Evolutionary conservation across 2,888 invertebrate genomes (phyloP).

Genomic region (Drosophila quinaria): DNA sequence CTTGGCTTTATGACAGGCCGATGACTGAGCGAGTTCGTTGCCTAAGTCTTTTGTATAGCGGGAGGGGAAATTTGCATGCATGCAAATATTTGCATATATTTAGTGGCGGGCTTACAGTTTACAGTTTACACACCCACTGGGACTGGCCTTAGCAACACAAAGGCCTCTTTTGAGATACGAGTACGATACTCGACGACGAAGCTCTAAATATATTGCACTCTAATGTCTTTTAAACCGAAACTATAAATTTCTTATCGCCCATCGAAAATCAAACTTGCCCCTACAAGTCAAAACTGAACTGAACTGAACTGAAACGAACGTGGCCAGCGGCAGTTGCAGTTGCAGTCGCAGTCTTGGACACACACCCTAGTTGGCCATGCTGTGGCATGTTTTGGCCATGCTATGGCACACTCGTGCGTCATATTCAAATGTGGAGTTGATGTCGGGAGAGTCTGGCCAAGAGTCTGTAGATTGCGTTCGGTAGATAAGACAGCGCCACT

Average conservation of each 20-base stretch:
- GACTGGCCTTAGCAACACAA: slow-evolving; percentile 68
- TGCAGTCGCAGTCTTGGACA: slow-evolving; percentile 44
- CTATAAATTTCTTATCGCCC: slow-evolving; percentile 79
- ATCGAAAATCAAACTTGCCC: slow-evolving; percentile 80
- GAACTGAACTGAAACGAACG: slow-evolving; percentile 36
- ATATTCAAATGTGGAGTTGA: slow-evolving; percentile 74
- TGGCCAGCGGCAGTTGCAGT: slow-evolving; percentile 57
- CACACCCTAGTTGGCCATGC: slow-evolving; percentile 76
- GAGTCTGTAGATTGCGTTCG: slow-evolving; percentile 73
- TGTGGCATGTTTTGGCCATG: slow-evolving; percentile 19
- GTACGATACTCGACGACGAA: slow-evolving; percentile 42
- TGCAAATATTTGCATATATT: slow-evolving; percentile 80
- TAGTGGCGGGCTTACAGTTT: slow-evolving; percentile 3
- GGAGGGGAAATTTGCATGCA: slow-evolving; percentile 31
- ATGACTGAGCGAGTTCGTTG: slow-evolving; percentile 75
- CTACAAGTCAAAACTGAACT: slow-evolving; percentile 64
- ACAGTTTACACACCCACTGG: slow-evolving; percentile 67
- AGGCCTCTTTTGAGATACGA: slow-evolving; percentile 68
- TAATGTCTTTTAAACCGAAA: slow-evolving; percentile 82
- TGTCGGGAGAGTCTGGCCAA: slow-evolving; percentile 54
- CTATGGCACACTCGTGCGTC: slow-evolving; percentile 74
- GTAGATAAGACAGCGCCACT: slow-evolving; percentile 76
- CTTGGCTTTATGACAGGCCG: slow-evolving; percentile 68
- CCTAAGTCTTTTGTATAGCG: slow-evolving; percentile 73
- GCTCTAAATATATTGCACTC: slow-evolving; percentile 79